These are phyloP conservation scores for Montipora sp. DNA, from an alignment of 64 coral and sea anemone species.

Conservation along the genomic window DNA sequence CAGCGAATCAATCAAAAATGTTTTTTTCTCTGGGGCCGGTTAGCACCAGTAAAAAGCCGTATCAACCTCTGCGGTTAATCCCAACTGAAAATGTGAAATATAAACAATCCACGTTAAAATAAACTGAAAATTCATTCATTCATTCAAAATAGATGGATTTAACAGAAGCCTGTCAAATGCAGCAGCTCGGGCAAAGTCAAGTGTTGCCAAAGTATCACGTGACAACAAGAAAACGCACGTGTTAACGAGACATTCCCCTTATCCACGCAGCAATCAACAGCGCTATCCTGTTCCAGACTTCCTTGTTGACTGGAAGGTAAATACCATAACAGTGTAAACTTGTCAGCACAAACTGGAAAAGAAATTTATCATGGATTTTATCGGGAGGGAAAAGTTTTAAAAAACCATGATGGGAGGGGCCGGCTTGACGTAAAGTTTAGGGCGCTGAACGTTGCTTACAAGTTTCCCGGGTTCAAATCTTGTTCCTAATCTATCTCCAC, in stretches of 20 bases:
- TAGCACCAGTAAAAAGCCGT: too few relatives aligned
- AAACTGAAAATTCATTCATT: neutral
- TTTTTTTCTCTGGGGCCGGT: too few relatives aligned
- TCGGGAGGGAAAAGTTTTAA: too few relatives aligned
- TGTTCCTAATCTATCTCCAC: too few relatives aligned
- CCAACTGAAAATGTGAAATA: too few relatives aligned
- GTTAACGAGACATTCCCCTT: conserved; percentile 16
- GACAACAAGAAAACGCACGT: neutral
- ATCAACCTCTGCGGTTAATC: too few relatives aligned
- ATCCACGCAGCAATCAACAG: conserved; percentile 51
- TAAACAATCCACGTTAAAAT: neutral
- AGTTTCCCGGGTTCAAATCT: too few relatives aligned
- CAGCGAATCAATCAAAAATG: too few relatives aligned
- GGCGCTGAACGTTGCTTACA: too few relatives aligned
- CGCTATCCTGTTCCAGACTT: conserved; percentile 38
- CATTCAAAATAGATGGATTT: conserved; percentile 19
- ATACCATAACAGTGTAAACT: neutral
- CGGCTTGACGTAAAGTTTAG: too few relatives aligned
- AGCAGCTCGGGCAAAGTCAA: conserved; percentile 24
- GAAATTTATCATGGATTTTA: neutral
- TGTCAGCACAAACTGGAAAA: neutral
- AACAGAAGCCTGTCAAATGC: conserved; percentile 21
- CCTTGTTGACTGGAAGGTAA: conserved; percentile 61
- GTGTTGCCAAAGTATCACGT: neutral
- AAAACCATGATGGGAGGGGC: too few relatives aligned